Base-by-base conservation (phyloP, 2,113 vertebrate species). In the Platycercus adscitus region DNA sequence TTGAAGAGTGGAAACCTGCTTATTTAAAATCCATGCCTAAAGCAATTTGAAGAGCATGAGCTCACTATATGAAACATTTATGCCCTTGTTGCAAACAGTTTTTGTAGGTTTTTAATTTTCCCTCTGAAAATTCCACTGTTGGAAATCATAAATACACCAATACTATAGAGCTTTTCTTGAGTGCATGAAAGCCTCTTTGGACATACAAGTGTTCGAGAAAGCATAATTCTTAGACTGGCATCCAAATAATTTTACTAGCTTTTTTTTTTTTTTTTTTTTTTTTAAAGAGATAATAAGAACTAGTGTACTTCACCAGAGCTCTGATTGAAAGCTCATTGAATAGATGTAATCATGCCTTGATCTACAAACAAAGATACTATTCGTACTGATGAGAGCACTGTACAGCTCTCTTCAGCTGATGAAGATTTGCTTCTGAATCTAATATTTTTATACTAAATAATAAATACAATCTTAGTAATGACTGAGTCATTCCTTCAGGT, bases 1-100 rank as follows among this genome's bases (percentile, higher is more conserved):
- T 94, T 95, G 49, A 92, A 86, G 50, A 89, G 63, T 75, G 76
- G 63, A 88, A 94, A 88, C 88, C 88, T 91, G 81, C 66, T 92
- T 88, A 94, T 96, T 96, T 94, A 86, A 91, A 92, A 91, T 71
- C 84, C 46, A 31, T 63, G 71, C 68, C 72, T 89, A 52, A 28
- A 94, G 70, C 33, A 85, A 79, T 79, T 49, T 79, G 88, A 93
- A 86, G 71, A 86, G 31, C 69, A 43, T 63, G 23, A 81, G 41
- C 17, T 94, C 52, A 55, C 47, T 69, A 9, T 72, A 26, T 44
- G 37, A 82, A 93, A 75, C 29, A 89, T 78, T 68, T 44, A 71
- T 53, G 20, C 52, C 23, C 31, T 61, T n/a, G 2, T 56, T 66
- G 28, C 16, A 83, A 91, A 86, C 0, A 4, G 43, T 61, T 75